A percentile compares a stretch with the other conserved stretches of the same genome.
Evolutionary conservation across 2,797 vertebrate genomes (phyloP).

Genomic region (Bradypus variegatus): DNA sequence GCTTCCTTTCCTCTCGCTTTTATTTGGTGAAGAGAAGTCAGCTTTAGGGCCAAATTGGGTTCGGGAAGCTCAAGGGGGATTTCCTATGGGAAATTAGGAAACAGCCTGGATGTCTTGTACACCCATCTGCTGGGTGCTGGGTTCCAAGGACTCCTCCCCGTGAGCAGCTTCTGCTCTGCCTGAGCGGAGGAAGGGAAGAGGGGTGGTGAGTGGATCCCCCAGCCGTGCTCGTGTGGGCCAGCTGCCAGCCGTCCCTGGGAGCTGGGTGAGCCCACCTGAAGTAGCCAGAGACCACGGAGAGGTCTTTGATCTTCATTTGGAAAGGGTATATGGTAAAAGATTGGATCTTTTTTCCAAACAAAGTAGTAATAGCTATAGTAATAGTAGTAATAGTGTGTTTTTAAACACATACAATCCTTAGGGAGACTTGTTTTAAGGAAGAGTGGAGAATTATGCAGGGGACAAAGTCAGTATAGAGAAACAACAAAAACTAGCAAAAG

Average conservation of each 20-base stretch:
- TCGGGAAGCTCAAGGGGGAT: slow-evolving; percentile 63
- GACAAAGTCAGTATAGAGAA: slow-evolving; percentile 87
- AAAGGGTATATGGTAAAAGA: slow-evolving; percentile 69
- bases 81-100: slow-evolving; percentile 62
- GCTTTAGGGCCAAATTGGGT: slow-evolving; percentile 51
- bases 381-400: slow-evolving; percentile 5
- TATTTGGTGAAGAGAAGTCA: slow-evolving; percentile 57
- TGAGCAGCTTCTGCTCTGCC: slow-evolving; percentile 60
- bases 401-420: slow-evolving; percentile 77
- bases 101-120: slow-evolving; percentile 53
- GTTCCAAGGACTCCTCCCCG: slow-evolving; percentile 33
- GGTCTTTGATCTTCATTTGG: slow-evolving; percentile 63
- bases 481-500: slow-evolving; percentile 79
- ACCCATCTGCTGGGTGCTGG: slow-evolving; percentile 60
- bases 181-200: too few relatives aligned
- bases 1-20: neutral
- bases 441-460: slow-evolving; percentile 82
- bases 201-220: too few relatives aligned
- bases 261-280: slow-evolving; percentile 55
- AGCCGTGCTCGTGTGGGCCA: too few relatives aligned
- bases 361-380: slow-evolving; percentile 67
- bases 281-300: slow-evolving; percentile 65
- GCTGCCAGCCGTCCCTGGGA: too few relatives aligned
- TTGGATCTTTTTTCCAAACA: slow-evolving; percentile 65
- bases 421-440: slow-evolving; percentile 75